Evolutionary conservation across 1,140 invertebrate genomes (phyloP), one percentile per base, ranked within the genome.

Genomic region (Leptonema lineaticorne): DNA sequence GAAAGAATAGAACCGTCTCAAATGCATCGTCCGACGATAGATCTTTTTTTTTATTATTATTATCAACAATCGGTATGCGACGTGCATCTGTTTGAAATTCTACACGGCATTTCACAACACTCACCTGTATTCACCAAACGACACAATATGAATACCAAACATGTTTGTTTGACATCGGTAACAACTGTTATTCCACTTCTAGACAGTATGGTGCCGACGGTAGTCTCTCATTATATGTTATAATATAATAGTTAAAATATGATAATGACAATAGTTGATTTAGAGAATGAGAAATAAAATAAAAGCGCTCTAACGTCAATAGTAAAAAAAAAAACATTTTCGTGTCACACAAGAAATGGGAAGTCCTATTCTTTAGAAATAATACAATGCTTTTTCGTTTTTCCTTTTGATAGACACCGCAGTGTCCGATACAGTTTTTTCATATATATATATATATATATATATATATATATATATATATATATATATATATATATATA

Each of bases 61-160:
- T 37, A 30, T 27, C 41, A 33, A 28, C 62, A 41, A 22, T 64
- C 16, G 45, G 46, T 50, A 64, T 64, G 41, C 46, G 45, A 7
- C 62, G 11, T 28, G 62, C 62, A 64, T 46, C 62, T 64, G 62
- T 64, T 63, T 63, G 41, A 63, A 63, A 63, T 63, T 26, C 41
- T 28, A 50, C n/a, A 48, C 62, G 41, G n/a, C 62, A 50, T 64
- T 64, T 64, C 62, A 64, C 62, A 50, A 64, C 59, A 46, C 41
- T 50, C 62, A 64, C 62, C 62, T 50, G 62, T 64, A 18, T 30
- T 64, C 46, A 26, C 41, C 45, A 26, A 63, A 64, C 16, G 33
- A 64, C 59, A 46, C 45, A 64, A 48, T 50, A 28, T 46, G 62
- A 64, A 64, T 50, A 50, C 37, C 22, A 64, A 64, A 50, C n/a